A percentile compares a stretch with the other conserved stretches of the same genome.
Conservation (phyloP, 2,888 invertebrate species). For the Tetropium fuscum region DNA sequence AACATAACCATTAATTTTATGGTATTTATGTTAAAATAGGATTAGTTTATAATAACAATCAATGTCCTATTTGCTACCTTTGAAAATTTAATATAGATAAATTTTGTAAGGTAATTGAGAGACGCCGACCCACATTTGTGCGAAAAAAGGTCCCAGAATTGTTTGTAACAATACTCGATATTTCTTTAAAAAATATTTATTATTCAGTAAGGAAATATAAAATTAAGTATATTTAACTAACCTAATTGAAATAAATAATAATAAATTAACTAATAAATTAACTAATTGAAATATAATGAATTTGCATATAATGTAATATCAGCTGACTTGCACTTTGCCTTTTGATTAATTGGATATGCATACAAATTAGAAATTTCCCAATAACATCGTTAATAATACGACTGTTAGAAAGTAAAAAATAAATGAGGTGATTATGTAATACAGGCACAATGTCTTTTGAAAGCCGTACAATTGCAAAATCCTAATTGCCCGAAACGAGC, state of each 20-base stretch:
- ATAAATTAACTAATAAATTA: neutral
- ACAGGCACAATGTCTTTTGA: constrained; percentile 28
- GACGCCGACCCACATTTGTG: too few species aligned
- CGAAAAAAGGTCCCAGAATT: too few species aligned
- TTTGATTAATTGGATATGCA: neutral
- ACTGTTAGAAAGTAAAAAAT: constrained; percentile 23
- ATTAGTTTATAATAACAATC: too few species aligned
- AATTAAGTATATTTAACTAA: too few species aligned
- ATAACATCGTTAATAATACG: neutral
- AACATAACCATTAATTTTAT: too few species aligned
- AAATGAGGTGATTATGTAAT: constrained; percentile 23
- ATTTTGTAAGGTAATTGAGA: too few species aligned
- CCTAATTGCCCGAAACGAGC: constrained; percentile 33
- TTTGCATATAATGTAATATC: neutral
- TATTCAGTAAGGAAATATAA: too few species aligned
- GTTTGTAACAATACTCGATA: too few species aligned
- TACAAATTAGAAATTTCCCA: neutral
- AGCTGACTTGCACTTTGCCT: neutral
- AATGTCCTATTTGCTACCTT: too few species aligned
- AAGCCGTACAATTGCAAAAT: constrained; percentile 31
- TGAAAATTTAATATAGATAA: too few species aligned
- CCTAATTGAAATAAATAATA: neutral
- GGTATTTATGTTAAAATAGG: too few species aligned
- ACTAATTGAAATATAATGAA: neutral
- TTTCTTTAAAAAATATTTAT: too few species aligned